Conservation (phyloP, 2,797 vertebrate genomes). For the Coranthus polyacanthus region DNA sequence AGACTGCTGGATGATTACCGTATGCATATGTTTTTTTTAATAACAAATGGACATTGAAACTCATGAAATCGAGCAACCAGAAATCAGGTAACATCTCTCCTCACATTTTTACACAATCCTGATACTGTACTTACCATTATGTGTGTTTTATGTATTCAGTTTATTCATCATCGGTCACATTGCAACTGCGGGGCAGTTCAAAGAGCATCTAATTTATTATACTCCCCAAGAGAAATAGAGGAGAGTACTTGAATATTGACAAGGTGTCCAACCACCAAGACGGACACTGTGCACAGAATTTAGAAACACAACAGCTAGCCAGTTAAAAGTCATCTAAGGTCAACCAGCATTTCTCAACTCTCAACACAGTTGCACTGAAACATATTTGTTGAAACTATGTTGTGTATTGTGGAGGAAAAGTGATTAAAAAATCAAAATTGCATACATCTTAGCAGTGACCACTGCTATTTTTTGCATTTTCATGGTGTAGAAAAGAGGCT, state of each 20-base stretch:
- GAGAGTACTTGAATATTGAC: conserved; percentile 87
- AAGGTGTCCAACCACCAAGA: conserved; percentile 83
- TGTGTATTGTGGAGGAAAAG: neutral
- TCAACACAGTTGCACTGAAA: conserved; percentile 34
- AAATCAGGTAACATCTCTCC: conserved; percentile 74
- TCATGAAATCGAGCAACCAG: conserved; percentile 57
- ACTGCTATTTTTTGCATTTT: too few species aligned
- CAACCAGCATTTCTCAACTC: conserved; percentile 50
- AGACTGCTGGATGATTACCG: conserved; percentile 65
- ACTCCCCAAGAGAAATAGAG: conserved; percentile 78
- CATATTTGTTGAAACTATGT: neutral
- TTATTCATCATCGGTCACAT: conserved; percentile 80
- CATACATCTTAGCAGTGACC: neutral
- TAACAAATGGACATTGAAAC: conserved; percentile 52
- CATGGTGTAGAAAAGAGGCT: conserved; percentile 30
- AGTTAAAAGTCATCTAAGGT: conserved; percentile 50
- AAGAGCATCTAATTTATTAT: conserved; percentile 88
- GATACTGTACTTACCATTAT: conserved; percentile 76
- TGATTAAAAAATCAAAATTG: neutral
- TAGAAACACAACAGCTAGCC: conserved; percentile 66
- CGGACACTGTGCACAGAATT: conserved; percentile 83
- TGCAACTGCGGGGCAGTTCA: conserved; percentile 91
- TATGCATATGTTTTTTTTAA: conserved; percentile 54
- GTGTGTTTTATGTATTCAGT: conserved; percentile 73
- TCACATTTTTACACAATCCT: conserved; percentile 60